Evolutionary conservation across 2,113 vertebrate species (phyloP), one percentile per base, ranked within the genome.

Genomic region (Pagrus major): DNA sequence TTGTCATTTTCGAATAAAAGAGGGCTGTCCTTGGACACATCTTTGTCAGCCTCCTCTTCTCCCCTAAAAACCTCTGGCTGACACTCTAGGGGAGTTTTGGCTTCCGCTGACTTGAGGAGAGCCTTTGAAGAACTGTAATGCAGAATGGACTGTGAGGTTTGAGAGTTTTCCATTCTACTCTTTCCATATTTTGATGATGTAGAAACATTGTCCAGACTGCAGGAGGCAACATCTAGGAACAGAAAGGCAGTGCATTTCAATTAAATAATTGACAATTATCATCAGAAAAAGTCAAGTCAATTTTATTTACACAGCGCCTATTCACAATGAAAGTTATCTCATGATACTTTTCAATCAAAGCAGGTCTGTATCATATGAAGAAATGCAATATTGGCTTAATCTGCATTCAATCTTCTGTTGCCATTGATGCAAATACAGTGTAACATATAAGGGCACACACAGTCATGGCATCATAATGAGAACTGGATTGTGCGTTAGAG

Each of bases 171-270:
- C 9, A 1, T 21, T 23, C 7, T 27, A 37, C n/a, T 55, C 6
- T 16, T 44, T 23, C 23, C 49, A 18, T 15, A 8, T 9, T 39
- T 29, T n/a, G 75, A 29, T 1, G 70, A 56, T 47, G 5, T n/a
- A 74, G 58, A 55, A 29, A 12, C 8, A 0, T 7, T 12, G 0
- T 12, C 33, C 14, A 18, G 65, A 55, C 15, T 14, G 70, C 88
- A 86, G 67, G 72, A 55, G 58, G 83, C 61, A 16, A 64, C 65
- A 63, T 90, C 92, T 94, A 59, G 56, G 12, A 78, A 56, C 3
- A 4, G 16, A 71, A 11, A n/a, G 1, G 37, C 2, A 4, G 27
- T 29, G 1, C 3, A n/a, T 31, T 31, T 4, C 20, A 1, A 78
- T 70, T 25, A 25, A 69, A 12, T n/a, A 20, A 41, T 5, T 2